Evolutionary conservation across 2,797 vertebrate species (phyloP).

Genomic region (Tauraco hartlaubi): DNA sequence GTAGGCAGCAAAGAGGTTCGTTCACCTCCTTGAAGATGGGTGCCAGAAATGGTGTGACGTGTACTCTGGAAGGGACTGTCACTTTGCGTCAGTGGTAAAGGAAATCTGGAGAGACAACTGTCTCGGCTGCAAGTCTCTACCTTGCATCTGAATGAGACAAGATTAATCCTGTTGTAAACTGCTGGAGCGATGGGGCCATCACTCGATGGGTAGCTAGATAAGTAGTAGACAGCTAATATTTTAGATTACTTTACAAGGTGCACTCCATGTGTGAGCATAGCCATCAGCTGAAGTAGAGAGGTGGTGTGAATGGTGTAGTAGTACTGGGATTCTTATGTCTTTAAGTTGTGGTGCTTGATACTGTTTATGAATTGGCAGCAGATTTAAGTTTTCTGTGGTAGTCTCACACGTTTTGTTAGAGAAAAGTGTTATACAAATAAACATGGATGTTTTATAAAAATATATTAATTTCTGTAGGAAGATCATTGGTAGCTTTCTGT

Average conservation of each 20-base stretch:
- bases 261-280: neutral
- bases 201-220: neutral
- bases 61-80: slow-evolving; percentile 14
- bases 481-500: neutral
- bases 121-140: neutral
- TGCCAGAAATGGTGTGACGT: neutral
- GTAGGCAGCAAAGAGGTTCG: neutral
- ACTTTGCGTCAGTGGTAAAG: rapidly evolving
- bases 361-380: neutral
- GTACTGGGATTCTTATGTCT: neutral
- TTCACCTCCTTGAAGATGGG: neutral
- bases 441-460: neutral
- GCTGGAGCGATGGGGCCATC: neutral
- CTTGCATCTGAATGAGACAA: neutral
- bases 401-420: neutral
- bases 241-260: neutral
- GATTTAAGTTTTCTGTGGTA: neutral
- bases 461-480: neutral
- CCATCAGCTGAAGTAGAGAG: neutral
- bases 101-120: neutral
- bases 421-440: neutral
- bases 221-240: neutral
- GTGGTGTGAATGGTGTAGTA: neutral
- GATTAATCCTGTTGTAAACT: neutral
- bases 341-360: neutral